phyloP scores from a whole-genome alignment of 2,797 vertebrate genomes.

The Onychomys torridus region DNA sequence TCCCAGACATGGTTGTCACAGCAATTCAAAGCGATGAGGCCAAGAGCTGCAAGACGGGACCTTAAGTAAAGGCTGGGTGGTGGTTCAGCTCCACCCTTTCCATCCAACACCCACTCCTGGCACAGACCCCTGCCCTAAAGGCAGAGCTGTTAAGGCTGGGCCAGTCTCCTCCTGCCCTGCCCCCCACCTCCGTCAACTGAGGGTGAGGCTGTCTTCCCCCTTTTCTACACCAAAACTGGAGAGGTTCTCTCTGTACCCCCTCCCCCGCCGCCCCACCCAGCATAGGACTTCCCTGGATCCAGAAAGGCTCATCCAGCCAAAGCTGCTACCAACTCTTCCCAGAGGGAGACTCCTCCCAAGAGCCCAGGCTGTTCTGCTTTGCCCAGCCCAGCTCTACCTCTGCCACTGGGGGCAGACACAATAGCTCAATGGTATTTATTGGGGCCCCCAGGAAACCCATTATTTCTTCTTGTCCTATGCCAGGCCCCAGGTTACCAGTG shows the following conservation, averaged over 20 bases:
- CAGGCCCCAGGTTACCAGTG: neutral
- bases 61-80: constrained; percentile 31
- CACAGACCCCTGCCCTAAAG: constrained; percentile 66
- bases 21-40: neutral
- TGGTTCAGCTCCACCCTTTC: neutral
- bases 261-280: neutral
- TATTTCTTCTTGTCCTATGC: neutral
- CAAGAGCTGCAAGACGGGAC: neutral
- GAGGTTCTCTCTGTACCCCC: neutral
- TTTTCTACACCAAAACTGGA: neutral
- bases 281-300: neutral
- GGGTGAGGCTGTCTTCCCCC: neutral
- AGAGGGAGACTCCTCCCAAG: neutral
- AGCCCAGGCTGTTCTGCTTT: neutral
- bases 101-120: constrained; percentile 26
- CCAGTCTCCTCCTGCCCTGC: neutral
- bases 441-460: neutral
- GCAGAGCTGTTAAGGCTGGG: neutral
- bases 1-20: neutral
- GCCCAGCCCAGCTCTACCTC: neutral
- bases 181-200: neutral
- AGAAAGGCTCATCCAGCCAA: no score
- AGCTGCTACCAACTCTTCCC: neutral
- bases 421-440: neutral
- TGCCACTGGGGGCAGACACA: neutral